Evolutionary conservation across 2,888 invertebrate genomes (phyloP).

Genomic region (Drosophila dives): DNA sequence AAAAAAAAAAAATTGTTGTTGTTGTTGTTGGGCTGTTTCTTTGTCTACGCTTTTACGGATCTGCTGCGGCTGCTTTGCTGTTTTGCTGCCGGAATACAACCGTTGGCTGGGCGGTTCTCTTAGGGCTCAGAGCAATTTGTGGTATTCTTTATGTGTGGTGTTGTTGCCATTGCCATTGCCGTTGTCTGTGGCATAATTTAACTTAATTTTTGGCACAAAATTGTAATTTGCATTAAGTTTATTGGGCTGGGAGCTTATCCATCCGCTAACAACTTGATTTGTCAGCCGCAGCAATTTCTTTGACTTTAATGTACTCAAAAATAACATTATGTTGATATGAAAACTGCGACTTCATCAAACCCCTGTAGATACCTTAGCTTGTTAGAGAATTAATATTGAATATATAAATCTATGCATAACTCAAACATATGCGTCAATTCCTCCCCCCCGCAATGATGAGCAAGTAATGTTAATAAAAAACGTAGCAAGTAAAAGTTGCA

Average conservation of each 20-base stretch:
- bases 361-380: neutral
- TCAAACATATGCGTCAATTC: slow-evolving; percentile 22
- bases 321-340: neutral
- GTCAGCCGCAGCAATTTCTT: slow-evolving; percentile 25
- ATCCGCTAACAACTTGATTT: slow-evolving; percentile 1
- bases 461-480: slow-evolving; percentile 25
- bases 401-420: slow-evolving; percentile 47
- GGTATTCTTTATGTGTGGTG: slow-evolving; percentile 60
- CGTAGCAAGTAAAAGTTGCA: slow-evolving; percentile 54
- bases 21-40: slow-evolving; percentile 39
- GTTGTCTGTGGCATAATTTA: slow-evolving; percentile 73
- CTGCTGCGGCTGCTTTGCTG: slow-evolving; percentile 6
- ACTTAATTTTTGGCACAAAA: slow-evolving; percentile 76
- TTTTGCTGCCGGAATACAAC: slow-evolving; percentile 26
- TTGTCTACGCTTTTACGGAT: slow-evolving; percentile 42
- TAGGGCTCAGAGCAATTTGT: slow-evolving; percentile 65
- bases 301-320: slow-evolving; percentile 39
- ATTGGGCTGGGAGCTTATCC: slow-evolving; percentile 43
- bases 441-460: slow-evolving; percentile 8
- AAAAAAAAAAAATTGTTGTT: slow-evolving; percentile 10
- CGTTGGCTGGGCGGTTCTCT: slow-evolving; percentile 59
- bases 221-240: slow-evolving; percentile 81
- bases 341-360: slow-evolving; percentile 12
- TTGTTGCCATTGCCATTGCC: slow-evolving; percentile 18
- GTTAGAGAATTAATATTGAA: slow-evolving; percentile 10